A percentile compares a stretch with the other conserved stretches of the same genome.
Conservation (phyloP, 2,797 vertebrate genomes). For the Acrossocheilus wenchowensis region DNA sequence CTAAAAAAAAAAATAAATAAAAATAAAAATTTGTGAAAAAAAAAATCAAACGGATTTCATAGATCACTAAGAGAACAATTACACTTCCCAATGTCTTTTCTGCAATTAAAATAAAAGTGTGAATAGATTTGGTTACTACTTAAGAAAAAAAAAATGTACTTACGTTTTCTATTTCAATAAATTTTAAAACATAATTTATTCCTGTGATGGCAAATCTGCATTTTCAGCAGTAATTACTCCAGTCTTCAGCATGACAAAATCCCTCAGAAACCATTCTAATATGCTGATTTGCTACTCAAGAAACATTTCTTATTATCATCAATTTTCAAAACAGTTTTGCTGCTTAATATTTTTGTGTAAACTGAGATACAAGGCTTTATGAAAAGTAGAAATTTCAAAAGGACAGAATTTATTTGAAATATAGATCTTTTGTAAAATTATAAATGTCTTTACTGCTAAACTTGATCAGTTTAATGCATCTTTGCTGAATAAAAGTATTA, state of each 20-base stretch:
- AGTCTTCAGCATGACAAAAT: neutral
- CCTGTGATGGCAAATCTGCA: neutral
- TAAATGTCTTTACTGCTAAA: neutral
- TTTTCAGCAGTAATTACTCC: neutral
- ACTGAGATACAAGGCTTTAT: neutral
- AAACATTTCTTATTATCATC: neutral
- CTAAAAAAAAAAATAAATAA: no score
- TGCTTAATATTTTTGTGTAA: neutral
- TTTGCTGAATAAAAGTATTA: neutral
- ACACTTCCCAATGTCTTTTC: neutral
- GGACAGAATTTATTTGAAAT: neutral
- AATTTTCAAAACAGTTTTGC: neutral
- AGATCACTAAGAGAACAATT: neutral
- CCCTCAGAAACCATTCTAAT: neutral
- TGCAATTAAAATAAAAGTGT: neutral
- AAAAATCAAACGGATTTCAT: no score
- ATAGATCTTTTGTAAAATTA: neutral
- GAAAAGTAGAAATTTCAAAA: neutral
- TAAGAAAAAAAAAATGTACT: no score
- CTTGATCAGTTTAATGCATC: neutral
- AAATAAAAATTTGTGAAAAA: no score
- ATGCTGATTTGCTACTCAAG: neutral
- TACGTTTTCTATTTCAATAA: neutral
- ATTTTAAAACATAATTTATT: neutral
- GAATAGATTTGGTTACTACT: neutral